These are phyloP conservation scores for Siniperca knerii DNA, from an alignment of 2,113 vertebrate species.

Conservation along the genomic window DNA sequence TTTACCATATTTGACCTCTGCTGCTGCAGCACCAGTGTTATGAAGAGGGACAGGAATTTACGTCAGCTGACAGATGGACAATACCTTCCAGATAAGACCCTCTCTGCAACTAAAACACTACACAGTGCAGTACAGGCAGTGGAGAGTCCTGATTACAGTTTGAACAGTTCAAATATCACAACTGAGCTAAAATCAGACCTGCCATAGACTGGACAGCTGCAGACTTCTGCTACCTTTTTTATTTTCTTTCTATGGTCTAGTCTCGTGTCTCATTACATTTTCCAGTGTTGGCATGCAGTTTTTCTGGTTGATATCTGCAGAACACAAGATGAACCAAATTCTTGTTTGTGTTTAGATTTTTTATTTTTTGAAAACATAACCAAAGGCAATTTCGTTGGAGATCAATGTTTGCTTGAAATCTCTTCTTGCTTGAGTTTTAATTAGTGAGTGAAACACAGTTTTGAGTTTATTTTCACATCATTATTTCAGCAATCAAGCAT, in stretches of 20 bases:
- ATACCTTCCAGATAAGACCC: constrained; percentile 42
- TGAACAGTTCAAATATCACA: neutral
- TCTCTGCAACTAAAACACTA: constrained; percentile 21
- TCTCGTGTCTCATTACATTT: neutral
- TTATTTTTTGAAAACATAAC: constrained; percentile 11
- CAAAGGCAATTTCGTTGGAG: constrained; percentile 11
- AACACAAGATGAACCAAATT: constrained; percentile 5
- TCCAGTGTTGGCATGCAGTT: neutral
- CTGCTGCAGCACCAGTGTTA: constrained; percentile 9
- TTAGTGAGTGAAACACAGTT: constrained; percentile 49
- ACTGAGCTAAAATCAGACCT: neutral
- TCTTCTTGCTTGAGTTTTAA: constrained; percentile 48
- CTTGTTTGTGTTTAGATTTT: constrained; percentile 22
- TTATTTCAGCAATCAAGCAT: constrained; percentile 80
- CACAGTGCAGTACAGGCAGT: neutral
- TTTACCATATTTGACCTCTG: constrained; percentile 22
- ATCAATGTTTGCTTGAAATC: constrained; percentile 44
- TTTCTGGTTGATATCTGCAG: constrained; percentile 30
- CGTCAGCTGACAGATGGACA: constrained; percentile 44
- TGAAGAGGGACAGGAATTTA: constrained; percentile 38
- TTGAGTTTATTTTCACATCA: constrained; percentile 73
- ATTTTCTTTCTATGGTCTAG: neutral
- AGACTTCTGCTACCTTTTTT: neutral
- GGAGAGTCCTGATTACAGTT: neutral
- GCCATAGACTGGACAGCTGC: neutral